These are phyloP conservation scores for Caenorhabditis sinica DNA, from an alignment of 2,888 invertebrate genomes.

Conservation along the genomic window DNA sequence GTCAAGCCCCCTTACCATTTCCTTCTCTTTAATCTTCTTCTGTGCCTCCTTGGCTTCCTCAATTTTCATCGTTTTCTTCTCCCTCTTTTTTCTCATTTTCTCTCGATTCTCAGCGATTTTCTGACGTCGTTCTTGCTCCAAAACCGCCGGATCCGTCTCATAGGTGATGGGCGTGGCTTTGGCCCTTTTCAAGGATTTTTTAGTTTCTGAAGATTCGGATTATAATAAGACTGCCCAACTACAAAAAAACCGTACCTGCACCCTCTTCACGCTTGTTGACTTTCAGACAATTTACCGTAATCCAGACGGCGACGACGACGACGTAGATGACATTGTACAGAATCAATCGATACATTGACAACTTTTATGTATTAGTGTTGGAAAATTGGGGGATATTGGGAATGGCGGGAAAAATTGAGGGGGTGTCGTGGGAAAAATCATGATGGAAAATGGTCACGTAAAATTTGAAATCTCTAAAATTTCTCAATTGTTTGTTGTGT, in stretches of 20 bases:
- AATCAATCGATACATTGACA: slow-evolving; percentile 35
- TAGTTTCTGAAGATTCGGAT: not conserved
- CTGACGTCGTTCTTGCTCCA: slow-evolving; percentile 17
- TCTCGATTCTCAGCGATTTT: slow-evolving; percentile 26
- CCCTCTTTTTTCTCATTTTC: slow-evolving; percentile 28
- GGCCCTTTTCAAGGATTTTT: slow-evolving; percentile 5
- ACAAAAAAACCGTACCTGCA: not conserved
- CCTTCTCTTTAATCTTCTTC: not conserved
- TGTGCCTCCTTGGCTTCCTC: not conserved
- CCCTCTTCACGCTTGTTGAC: not conserved
- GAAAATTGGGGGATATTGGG: not conserved
- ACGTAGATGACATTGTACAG: slow-evolving; percentile 36
- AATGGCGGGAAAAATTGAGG: too few species aligned
- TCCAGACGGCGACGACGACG: not conserved
- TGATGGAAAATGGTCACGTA: too few species aligned
- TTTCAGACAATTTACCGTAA: not conserved
- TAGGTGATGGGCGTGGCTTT: slow-evolving; percentile 31
- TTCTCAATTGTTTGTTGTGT: too few species aligned
- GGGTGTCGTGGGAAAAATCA: too few species aligned
- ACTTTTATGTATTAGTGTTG: slow-evolving; percentile 13
- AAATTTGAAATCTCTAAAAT: too few species aligned
- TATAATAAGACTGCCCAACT: not conserved
- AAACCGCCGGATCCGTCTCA: slow-evolving; percentile 22
- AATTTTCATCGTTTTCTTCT: not conserved
- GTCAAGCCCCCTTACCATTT: too few species aligned